Base-by-base conservation (phyloP, 2,888 invertebrate species). In the Xanthia icteritia region DNA sequence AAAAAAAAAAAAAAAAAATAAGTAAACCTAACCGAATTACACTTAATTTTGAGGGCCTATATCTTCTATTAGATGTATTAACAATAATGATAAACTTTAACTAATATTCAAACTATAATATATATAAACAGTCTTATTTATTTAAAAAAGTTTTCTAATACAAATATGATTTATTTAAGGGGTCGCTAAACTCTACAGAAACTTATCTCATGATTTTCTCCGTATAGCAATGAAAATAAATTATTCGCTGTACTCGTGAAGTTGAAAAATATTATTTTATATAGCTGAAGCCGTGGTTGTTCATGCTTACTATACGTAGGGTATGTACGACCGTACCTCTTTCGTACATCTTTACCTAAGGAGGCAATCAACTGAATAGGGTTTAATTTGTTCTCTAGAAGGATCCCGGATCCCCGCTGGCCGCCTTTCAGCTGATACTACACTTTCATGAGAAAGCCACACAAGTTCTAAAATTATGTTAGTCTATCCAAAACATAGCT, bases 321-420 rank as follows among this genome's bases (percentile, higher is more conserved):
- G 64, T 81, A 67, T 51, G 45, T 73, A 69, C 68, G 56, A 77
- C 51, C 66, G 66, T 82, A 86, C 81, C 82, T 79, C 67, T n/a
- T n/a, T n/a, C n/a, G n/a, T n/a, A 58, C 67, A 78, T 86, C 88
- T 87, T 82, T 82, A 83, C 85, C 73, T 84, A 83, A 87, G 84
- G 79, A 88, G 83, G 82, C 83, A 81, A 82, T 81, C 81, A 72
- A 84, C 79, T 92, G 91, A 92, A 92, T 93, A 82, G 90, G 82
- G 89, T 91, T 92, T 92, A 92, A 93, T 93, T 92, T 91, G 91
- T 89, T 89, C 90, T 75, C 56, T 60, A 66, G 76, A 76, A 80
- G 77, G 88, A 86, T 79, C 85, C 86, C 84, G 82, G 85, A 86
- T 79, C 86, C 85, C 84, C 84, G 77, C 89, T 82, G 80, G 80